Evolutionary conservation across 2,888 invertebrate species (phyloP).

Genomic region (Volucella zonaria): DNA sequence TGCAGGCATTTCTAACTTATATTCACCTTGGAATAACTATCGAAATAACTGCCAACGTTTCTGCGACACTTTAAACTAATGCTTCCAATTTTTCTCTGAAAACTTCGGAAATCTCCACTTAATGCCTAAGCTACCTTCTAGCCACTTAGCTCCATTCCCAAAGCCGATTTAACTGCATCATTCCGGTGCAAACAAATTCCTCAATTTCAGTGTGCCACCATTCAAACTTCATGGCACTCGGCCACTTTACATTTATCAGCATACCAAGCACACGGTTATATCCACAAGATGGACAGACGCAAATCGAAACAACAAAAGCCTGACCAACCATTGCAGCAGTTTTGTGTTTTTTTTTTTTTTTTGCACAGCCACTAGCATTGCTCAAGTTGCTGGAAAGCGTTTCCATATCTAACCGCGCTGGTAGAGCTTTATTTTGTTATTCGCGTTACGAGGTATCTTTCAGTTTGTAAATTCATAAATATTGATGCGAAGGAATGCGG

Average conservation of each 20-base stretch:
- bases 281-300: constrained; percentile 8
- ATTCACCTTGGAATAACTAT: too few species aligned
- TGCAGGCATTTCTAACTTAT: too few species aligned
- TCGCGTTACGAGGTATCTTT: constrained; percentile 15
- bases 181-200: constrained; percentile 37
- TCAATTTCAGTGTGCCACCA: background rate
- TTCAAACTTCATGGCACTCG: background rate
- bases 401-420: constrained; percentile 20
- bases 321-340: constrained; percentile 22
- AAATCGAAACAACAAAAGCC: constrained; percentile 5
- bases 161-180: background rate
- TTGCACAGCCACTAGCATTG: constrained; percentile 31
- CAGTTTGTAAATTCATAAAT: constrained; percentile 53
- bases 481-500: constrained; percentile 71
- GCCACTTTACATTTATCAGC: constrained; percentile 3
- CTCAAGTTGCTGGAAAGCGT: constrained; percentile 23
- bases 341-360: too few species aligned
- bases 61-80: too few species aligned
- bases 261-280: constrained; percentile 12
- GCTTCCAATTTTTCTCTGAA: too few species aligned
- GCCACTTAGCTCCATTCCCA: too few species aligned
- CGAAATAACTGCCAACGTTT: too few species aligned
- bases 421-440: constrained; percentile 31
- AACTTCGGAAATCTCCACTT: too few species aligned
- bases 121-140: too few species aligned